A percentile compares a stretch with the other conserved stretches of the same genome.
Conservation (phyloP, 2,113 vertebrate genomes). For the Urocynchramus pylzowi region DNA sequence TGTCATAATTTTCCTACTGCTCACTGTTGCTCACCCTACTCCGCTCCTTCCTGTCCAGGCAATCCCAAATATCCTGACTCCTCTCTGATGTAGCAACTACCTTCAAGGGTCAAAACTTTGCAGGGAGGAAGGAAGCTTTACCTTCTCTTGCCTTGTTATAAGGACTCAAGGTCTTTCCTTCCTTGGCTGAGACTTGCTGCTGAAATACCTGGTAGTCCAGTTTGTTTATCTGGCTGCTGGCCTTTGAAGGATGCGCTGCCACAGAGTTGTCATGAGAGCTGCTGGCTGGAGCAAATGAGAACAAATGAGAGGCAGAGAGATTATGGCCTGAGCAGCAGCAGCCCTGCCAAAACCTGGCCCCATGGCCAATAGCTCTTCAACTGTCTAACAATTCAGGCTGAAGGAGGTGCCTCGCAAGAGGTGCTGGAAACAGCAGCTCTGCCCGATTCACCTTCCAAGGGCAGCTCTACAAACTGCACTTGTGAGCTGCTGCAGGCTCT, state of each 20-base stretch:
- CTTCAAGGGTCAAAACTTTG: neutral
- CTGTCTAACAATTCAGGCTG: neutral
- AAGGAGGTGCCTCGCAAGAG: neutral
- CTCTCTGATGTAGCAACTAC: neutral
- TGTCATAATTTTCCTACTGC: neutral
- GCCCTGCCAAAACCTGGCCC: neutral
- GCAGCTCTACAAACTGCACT: neutral
- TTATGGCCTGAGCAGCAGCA: conserved; percentile 5
- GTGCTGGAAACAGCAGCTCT: neutral
- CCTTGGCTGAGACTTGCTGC: neutral
- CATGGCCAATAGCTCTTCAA: neutral
- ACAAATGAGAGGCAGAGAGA: conserved; percentile 47
- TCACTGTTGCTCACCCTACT: neutral
- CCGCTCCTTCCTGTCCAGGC: neutral
- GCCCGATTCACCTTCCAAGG: conserved; percentile 26
- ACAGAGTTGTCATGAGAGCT: conserved; percentile 9
- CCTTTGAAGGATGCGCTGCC: conserved; percentile 55
- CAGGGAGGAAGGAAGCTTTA: neutral
- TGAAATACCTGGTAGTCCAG: neutral
- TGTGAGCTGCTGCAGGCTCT: neutral
- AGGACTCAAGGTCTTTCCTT: neutral
- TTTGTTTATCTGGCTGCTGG: conserved; percentile 24
- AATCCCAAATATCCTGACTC: neutral
- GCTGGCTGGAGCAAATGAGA: conserved; percentile 44
- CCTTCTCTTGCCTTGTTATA: neutral